These are phyloP conservation scores for Slavum lentiscoides DNA, from an alignment of 2,888 invertebrate species.

Conservation along the genomic window DNA sequence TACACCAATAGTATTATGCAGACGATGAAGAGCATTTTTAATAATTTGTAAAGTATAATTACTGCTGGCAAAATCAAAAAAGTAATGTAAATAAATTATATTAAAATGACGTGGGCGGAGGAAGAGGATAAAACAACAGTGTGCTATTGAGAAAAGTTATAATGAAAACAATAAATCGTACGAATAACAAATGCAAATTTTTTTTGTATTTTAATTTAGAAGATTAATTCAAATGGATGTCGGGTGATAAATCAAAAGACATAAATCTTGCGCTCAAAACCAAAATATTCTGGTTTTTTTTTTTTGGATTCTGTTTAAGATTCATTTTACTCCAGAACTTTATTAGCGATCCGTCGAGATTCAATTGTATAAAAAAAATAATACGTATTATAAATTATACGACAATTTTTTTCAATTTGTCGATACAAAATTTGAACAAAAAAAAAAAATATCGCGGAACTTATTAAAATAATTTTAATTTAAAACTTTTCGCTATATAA, in stretches of 20 bases:
- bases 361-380: too few species aligned
- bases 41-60: too few species aligned
- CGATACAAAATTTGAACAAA: too few species aligned
- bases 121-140: background rate
- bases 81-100: background rate
- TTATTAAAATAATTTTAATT: too few species aligned
- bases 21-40: too few species aligned
- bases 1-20: background rate
- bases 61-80: background rate
- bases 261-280: background rate
- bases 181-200: background rate
- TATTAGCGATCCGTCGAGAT: too few species aligned
- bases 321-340: too few species aligned
- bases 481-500: too few species aligned
- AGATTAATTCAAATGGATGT: background rate
- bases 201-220: background rate
- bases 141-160: background rate
- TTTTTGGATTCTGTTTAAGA: background rate
- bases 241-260: background rate
- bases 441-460: too few species aligned
- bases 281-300: background rate
- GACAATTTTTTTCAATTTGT: too few species aligned
- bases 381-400: too few species aligned
- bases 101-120: background rate
- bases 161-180: background rate